Evolutionary conservation across 2,888 invertebrate species (phyloP).

Genomic region (Trypoxylon attenuatum): DNA sequence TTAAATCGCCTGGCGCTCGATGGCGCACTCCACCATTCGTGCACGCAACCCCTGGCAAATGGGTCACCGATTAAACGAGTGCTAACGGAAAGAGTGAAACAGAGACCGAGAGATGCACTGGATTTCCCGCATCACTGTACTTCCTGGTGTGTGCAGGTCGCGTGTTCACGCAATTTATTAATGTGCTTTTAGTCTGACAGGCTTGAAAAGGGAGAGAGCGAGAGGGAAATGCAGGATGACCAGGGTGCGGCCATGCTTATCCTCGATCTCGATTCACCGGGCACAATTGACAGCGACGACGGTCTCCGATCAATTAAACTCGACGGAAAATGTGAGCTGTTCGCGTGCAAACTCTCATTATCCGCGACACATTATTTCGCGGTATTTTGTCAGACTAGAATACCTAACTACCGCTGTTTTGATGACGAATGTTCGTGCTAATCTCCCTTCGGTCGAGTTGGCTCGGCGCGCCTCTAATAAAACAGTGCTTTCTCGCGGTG

Average conservation of each 20-base stretch:
- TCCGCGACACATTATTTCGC: slow-evolving; percentile 12
- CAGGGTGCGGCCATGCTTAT: too few relatives aligned
- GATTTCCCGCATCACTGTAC: not conserved
- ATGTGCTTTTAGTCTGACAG: not conserved
- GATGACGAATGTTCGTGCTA: slow-evolving; percentile 25
- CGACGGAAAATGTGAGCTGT: not conserved
- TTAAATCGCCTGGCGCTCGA: slow-evolving; percentile 15
- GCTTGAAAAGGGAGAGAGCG: too few relatives aligned
- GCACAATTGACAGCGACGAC: not conserved
- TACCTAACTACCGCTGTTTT: slow-evolving; percentile 15
- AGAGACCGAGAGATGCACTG: not conserved
- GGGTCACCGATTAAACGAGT: not conserved
- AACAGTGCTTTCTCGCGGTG: not conserved
- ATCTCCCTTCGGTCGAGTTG: slow-evolving; percentile 29
- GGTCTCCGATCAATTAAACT: not conserved
- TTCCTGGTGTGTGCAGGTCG: too few relatives aligned
- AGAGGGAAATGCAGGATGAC: too few relatives aligned
- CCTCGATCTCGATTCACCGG: not conserved
- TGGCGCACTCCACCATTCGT: not conserved
- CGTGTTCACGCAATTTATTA: not conserved
- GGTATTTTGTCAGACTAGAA: slow-evolving; percentile 8
- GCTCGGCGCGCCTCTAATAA: not conserved
- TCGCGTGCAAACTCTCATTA: slow-evolving; percentile 12
- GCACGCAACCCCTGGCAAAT: not conserved
- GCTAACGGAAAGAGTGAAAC: not conserved